Conservation (phyloP, 2,888 invertebrate genomes). For the Aleiodes leptofemur region DNA sequence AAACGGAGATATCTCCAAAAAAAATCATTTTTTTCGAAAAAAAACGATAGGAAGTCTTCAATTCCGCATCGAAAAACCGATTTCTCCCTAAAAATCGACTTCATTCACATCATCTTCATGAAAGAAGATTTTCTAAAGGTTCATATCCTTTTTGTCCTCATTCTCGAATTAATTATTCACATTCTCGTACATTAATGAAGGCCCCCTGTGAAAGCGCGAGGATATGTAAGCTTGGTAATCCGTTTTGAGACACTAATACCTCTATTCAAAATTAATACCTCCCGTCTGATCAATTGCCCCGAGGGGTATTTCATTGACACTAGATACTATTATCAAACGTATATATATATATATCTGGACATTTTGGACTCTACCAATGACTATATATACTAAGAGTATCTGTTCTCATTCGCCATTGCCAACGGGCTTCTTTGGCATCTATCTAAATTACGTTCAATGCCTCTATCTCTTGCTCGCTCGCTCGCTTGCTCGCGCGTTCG, state of each 20-base stretch:
- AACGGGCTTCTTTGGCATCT: slow-evolving; percentile 29
- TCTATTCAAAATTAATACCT: slow-evolving; percentile 22
- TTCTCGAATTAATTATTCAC: background rate
- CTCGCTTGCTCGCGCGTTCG: no score
- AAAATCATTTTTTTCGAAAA: background rate
- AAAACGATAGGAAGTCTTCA: no score
- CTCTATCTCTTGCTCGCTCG: background rate
- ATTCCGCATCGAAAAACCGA: no score
- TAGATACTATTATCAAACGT: slow-evolving; percentile 4
- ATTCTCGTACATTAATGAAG: background rate
- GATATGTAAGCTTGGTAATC: slow-evolving; percentile 8
- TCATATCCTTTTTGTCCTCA: background rate
- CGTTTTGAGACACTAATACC: slow-evolving; percentile 1
- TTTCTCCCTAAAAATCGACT: no score
- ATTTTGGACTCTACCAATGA: background rate
- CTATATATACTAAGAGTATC: background rate
- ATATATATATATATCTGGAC: background rate
- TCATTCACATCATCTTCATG: no score
- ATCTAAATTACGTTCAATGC: slow-evolving; percentile 40
- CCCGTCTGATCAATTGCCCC: slow-evolving; percentile 8
- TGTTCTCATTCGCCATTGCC: slow-evolving; percentile 25
- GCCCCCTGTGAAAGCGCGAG: background rate
- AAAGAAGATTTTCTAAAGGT: no score
- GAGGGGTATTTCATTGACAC: slow-evolving; percentile 15
- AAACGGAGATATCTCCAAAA: no score